Conservation (phyloP, 2,113 vertebrate genomes). For the Cyanistes caeruleus region DNA sequence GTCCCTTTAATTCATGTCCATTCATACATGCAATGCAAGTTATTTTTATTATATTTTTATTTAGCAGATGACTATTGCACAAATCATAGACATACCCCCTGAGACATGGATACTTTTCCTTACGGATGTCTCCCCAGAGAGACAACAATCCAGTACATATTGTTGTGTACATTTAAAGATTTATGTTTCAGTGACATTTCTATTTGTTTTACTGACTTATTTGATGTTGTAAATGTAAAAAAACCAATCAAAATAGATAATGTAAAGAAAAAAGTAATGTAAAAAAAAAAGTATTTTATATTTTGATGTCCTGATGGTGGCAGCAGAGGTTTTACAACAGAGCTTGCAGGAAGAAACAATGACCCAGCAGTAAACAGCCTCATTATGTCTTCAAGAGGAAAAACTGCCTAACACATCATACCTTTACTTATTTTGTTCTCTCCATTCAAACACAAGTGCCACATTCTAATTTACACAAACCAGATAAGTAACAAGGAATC, state of each 20-base stretch:
- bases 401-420: not conserved
- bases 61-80: not conserved
- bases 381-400: not conserved
- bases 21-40: not conserved
- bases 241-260: not conserved
- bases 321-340: conserved; percentile 23
- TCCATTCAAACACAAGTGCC: not conserved
- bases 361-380: conserved; percentile 11
- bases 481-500: not conserved
- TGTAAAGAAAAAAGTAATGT: not conserved
- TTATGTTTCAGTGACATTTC: not conserved
- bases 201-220: not conserved
- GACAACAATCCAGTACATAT: not conserved
- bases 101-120: not conserved
- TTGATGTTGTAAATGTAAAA: not conserved
- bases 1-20: not conserved
- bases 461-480: not conserved
- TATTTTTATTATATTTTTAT: not conserved
- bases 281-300: not conserved
- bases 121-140: not conserved
- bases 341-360: not conserved
- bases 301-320: conserved; percentile 50
- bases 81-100: not conserved
- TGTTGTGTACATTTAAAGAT: not conserved
- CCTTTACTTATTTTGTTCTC: not conserved